Percentiles rank a stretch among this genome's conserved stretches.
phyloP scores from a whole-genome alignment of 2,888 invertebrate species.

The Zygaena filipendulae region DNA sequence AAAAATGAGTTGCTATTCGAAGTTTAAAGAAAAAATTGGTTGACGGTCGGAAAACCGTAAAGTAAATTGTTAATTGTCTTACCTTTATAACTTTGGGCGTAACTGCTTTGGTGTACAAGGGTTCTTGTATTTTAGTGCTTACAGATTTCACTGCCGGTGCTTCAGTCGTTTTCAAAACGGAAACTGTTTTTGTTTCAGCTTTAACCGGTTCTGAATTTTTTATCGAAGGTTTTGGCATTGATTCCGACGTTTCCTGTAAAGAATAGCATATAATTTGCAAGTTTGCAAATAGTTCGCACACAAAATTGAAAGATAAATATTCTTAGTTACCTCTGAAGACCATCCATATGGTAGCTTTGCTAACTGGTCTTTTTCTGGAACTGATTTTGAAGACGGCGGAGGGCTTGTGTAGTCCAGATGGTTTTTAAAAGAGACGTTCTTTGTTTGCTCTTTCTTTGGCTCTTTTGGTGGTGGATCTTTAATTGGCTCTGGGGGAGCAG shows the following conservation, averaged over 20 bases:
- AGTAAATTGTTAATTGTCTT: too few relatives aligned
- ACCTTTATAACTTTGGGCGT: conserved; percentile 46
- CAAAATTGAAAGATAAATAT: too few relatives aligned
- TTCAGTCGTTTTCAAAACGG: conserved; percentile 40
- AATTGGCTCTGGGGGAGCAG: conserved; percentile 44
- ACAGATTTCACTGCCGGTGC: conserved; percentile 39
- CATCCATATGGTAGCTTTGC: conserved; percentile 62
- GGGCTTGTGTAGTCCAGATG: conserved; percentile 59
- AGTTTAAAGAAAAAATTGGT: too few relatives aligned
- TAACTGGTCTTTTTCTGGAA: conserved; percentile 59
- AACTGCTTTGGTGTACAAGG: conserved; percentile 51
- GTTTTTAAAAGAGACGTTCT: conserved; percentile 63
- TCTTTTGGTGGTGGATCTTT: conserved; percentile 44
- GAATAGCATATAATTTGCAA: too few relatives aligned
- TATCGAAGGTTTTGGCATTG: conserved; percentile 25
- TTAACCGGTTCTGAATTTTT: conserved; percentile 38
- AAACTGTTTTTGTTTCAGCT: conserved; percentile 46
- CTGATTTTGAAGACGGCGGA: conserved; percentile 49
- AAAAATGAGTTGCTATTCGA: too few relatives aligned
- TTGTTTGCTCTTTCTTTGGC: conserved; percentile 55
- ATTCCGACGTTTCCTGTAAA: conserved; percentile 39
- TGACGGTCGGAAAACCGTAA: too few relatives aligned
- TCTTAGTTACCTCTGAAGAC: conserved; percentile 44
- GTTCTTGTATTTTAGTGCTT: conserved; percentile 49
- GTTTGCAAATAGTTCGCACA: too few relatives aligned